These are phyloP conservation scores for Heterodera schachtii DNA, from an alignment of 1,140 invertebrate genomes.

Conservation along the genomic window DNA sequence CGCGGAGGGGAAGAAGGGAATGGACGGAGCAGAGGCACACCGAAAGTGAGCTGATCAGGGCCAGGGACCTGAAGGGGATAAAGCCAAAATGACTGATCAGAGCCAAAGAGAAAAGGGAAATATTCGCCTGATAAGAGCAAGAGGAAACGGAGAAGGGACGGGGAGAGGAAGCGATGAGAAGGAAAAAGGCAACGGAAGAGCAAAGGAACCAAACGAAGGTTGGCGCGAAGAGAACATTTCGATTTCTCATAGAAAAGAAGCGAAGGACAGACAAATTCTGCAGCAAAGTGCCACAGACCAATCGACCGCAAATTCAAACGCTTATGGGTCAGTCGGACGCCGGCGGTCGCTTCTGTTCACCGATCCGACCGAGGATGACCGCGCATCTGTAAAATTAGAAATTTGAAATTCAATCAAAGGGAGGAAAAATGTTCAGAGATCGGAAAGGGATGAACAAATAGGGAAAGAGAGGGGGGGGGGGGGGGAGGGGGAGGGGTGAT, in stretches of 20 bases:
- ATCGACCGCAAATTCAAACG: not conserved
- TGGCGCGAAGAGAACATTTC: not conserved
- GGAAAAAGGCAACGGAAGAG: not conserved
- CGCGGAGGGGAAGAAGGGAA: not conserved
- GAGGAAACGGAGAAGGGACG: not conserved
- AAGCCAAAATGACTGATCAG: not conserved
- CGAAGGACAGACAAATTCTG: not conserved
- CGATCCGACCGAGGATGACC: no score
- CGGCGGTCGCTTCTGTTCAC: not conserved
- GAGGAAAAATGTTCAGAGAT: not conserved
- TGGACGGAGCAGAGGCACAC: constrained; percentile 26
- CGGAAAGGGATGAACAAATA: not conserved
- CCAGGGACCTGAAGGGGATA: constrained; percentile 25
- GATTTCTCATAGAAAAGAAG: not conserved
- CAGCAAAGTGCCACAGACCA: no score
- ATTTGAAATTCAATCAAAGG: not conserved
- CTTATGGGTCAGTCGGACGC: not conserved
- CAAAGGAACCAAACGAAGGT: not conserved
- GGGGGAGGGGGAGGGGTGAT: not conserved
- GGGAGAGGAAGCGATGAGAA: not conserved
- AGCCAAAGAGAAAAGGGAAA: not conserved
- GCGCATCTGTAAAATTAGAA: not conserved
- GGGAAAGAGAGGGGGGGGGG: not conserved
- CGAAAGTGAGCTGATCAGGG: constrained; percentile 14
- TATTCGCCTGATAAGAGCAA: constrained; percentile 27